These are phyloP conservation scores for Dendroctonus ponderosae DNA, from an alignment of 1,140 invertebrate genomes.

Conservation along the genomic window DNA sequence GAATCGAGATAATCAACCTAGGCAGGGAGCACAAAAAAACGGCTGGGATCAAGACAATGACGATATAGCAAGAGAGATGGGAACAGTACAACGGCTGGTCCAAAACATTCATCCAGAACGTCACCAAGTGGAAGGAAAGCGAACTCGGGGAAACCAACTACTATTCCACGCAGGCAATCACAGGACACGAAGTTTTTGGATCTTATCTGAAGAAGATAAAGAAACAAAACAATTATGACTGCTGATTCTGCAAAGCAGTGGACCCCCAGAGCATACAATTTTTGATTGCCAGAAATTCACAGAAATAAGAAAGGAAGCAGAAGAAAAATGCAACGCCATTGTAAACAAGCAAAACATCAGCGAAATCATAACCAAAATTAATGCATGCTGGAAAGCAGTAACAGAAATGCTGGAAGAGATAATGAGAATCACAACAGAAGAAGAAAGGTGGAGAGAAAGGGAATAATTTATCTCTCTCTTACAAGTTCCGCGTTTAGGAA, in stretches of 20 bases:
- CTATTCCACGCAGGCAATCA: background rate
- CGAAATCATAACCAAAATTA: background rate
- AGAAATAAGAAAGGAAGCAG: background rate
- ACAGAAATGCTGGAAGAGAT: background rate
- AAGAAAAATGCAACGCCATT: background rate
- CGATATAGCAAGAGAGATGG: background rate
- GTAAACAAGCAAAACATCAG: background rate
- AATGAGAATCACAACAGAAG: background rate
- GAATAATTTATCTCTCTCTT: too few relatives aligned
- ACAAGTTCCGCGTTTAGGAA: too few relatives aligned
- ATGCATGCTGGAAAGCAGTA: background rate
- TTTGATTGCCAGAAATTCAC: background rate
- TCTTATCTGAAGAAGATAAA: background rate
- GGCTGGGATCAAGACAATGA: background rate
- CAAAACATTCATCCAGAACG: background rate
- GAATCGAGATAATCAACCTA: background rate
- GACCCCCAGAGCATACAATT: constrained; percentile 2
- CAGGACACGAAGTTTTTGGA: background rate
- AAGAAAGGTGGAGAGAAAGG: background rate
- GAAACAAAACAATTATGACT: background rate
- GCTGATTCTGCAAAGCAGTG: background rate
- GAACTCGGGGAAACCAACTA: background rate
- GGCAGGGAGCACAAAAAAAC: background rate
- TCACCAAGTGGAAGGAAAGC: background rate
- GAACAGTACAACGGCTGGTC: background rate